Conservation (phyloP, 2,113 vertebrate genomes). For the Tupaia chinensis region DNA sequence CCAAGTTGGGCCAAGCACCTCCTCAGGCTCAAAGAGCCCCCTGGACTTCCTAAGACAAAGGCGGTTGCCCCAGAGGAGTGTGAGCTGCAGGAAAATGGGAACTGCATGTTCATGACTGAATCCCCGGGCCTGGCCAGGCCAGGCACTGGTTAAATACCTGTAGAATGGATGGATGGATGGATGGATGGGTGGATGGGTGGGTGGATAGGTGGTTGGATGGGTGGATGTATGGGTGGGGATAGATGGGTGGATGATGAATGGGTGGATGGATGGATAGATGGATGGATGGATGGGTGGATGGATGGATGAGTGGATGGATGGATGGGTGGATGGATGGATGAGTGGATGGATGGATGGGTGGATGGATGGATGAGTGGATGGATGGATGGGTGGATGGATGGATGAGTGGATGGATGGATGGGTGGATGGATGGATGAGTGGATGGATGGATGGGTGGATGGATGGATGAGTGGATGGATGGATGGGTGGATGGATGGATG, state of each 20-base stretch:
- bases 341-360: neutral
- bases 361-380: neutral
- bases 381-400: neutral
- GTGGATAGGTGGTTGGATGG: neutral
- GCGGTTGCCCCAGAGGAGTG: fast-evolving
- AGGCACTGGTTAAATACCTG: neutral
- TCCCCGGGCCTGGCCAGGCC: neutral
- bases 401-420: neutral
- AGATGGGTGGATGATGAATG: no score
- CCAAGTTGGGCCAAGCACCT: neutral
- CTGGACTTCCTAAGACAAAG: neutral
- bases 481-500: neutral
- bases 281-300: neutral
- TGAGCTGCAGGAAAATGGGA: neutral
- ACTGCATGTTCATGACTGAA: neutral
- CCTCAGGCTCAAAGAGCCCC: neutral
- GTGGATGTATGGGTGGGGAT: no score
- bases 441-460: neutral
- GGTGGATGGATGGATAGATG: neutral
- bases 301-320: neutral
- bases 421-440: neutral
- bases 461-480: neutral
- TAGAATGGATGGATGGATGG: neutral
- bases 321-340: neutral
- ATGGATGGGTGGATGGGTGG: neutral